Conservation (phyloP, 1,140 invertebrate species). For the Subanguina moxae region DNA sequence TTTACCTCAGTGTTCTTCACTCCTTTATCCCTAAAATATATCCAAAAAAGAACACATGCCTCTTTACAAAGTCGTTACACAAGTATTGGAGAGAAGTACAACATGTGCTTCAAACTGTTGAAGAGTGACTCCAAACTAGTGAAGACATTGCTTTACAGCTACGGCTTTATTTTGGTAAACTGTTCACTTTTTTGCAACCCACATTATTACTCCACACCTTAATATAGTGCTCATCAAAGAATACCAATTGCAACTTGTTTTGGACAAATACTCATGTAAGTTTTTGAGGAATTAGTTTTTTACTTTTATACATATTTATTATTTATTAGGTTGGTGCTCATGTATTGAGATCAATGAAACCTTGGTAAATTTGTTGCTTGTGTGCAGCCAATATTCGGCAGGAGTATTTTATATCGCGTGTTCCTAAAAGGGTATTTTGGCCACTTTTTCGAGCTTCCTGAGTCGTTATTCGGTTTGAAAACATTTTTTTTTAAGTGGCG, state of each 20-base stretch:
- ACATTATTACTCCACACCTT: not conserved
- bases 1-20: constrained; percentile 11
- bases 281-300: not conserved
- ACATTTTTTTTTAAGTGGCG: too few relatives aligned
- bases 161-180: constrained; percentile 43
- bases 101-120: constrained; percentile 46
- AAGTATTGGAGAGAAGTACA: constrained; percentile 28
- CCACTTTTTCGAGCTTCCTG: too few relatives aligned
- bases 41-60: constrained; percentile 5
- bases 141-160: constrained; percentile 41
- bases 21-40: not conserved
- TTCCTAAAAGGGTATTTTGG: too few relatives aligned
- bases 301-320: not conserved
- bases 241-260: constrained; percentile 41
- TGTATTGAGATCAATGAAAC: constrained; percentile 24
- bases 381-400: too few relatives aligned
- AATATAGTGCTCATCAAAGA: constrained; percentile 42
- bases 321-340: constrained; percentile 1
- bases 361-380: constrained; percentile 30
- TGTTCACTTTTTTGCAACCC: not conserved
- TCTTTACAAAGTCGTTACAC: constrained; percentile 20
- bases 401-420: too few relatives aligned
- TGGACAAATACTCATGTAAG: constrained; percentile 44
- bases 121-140: constrained; percentile 46
- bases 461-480: too few relatives aligned